Evolutionary conservation across 2,113 vertebrate genomes (phyloP).

Genomic region (Trematocara nigrifrons): DNA sequence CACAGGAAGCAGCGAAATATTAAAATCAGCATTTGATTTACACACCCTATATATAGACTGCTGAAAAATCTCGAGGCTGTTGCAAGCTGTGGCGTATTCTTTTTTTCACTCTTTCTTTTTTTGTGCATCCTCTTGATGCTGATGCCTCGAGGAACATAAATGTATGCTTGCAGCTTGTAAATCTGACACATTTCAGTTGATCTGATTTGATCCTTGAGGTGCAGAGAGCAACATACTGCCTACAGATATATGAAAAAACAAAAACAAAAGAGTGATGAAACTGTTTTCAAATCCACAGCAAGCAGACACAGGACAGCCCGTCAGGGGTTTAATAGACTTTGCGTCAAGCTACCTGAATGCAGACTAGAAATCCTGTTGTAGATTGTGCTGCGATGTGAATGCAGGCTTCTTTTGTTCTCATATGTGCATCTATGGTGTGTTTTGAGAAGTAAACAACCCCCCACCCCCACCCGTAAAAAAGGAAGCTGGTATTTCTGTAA

Average conservation of each 20-base stretch:
- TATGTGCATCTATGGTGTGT: background rate
- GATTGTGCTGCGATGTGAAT: background rate
- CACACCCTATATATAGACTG: conserved; percentile 26
- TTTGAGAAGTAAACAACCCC: background rate
- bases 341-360: background rate
- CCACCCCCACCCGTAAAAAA: background rate
- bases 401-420: background rate
- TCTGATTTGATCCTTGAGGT: conserved; percentile 12
- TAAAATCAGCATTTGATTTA: background rate
- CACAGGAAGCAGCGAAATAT: background rate
- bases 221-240: background rate
- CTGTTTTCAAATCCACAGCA: background rate
- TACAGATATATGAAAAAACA: background rate
- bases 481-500: background rate
- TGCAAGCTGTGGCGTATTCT: conserved; percentile 33
- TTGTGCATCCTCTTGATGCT: conserved; percentile 40
- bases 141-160: conserved; percentile 11
- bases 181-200: conserved; percentile 6
- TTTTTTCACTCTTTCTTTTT: background rate
- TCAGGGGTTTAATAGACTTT: conserved; percentile 3
- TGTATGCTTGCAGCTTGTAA: background rate
- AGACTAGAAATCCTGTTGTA: background rate
- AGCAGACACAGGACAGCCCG: background rate
- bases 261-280: conserved; percentile 1
- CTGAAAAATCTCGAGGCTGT: conserved; percentile 26